Evolutionary conservation across 2,113 vertebrate species (phyloP).

Genomic region (Myrmecobius fasciatus): DNA sequence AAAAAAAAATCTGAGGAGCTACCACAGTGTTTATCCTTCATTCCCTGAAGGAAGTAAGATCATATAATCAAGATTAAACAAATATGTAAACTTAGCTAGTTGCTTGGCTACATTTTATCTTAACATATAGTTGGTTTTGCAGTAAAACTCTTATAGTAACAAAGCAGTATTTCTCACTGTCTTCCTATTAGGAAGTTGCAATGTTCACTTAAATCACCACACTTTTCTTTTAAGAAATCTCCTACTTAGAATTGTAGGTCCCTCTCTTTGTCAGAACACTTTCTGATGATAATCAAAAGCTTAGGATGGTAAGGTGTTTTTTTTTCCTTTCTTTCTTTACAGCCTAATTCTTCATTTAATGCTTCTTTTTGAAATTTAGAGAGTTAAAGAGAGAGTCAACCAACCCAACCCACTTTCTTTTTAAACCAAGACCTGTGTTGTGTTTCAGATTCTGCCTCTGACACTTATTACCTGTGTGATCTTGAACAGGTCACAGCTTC

Average conservation of each 20-base stretch:
- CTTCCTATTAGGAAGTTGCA: not conserved
- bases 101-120: conserved; percentile 35
- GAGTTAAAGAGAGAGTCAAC: not conserved
- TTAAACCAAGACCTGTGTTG: not conserved
- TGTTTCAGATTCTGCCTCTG: not conserved
- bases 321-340: conserved; percentile 17
- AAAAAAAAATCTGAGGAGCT: not conserved
- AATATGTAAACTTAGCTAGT: conserved; percentile 60
- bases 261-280: not conserved
- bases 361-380: conserved; percentile 14
- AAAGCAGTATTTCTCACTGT: not conserved
- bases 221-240: not conserved
- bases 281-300: not conserved
- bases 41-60: conserved; percentile 74
- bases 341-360: not conserved
- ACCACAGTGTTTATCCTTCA: conserved; percentile 61
- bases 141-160: conserved; percentile 30
- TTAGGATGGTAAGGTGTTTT: not conserved
- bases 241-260: conserved; percentile 1
- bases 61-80: conserved; percentile 45
- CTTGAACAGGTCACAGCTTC: not conserved
- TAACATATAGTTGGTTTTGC: conserved; percentile 39
- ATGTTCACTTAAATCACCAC: not conserved
- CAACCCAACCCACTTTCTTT: not conserved
- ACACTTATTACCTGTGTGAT: not conserved